Evolutionary conservation across 2,888 invertebrate species (phyloP), one percentile per base, ranked within the genome.

Genomic region (Diadegma fenestrale): DNA sequence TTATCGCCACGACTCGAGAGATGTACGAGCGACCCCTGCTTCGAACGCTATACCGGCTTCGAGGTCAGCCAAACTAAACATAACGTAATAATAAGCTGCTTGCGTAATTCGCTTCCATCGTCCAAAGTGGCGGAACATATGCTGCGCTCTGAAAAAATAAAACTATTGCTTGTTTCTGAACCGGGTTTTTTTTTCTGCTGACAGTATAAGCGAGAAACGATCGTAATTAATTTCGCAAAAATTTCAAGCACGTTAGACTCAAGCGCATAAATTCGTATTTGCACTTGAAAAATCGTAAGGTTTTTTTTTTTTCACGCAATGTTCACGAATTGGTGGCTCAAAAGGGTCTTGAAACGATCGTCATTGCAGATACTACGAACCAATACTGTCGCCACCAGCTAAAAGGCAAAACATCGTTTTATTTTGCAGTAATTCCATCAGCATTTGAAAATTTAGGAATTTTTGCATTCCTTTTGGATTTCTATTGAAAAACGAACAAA

Each of bases 41-140:
- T 82, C 72, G 82, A 78, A 64, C 71, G 66, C 17, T 43, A 37
- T 37, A 14, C 63, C 63, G 19, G 82, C 72, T 68, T 80, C 86
- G 84, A 87, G 87, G 86, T 83, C 87, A 68, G 63, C 72, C 63
- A 85, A 85, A 88, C 87, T 85, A 82, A 85, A 86, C 88, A 82
- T 82, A 87, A 84, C 80, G 80, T 87, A 83, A 86, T 87, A 88
- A 87, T 86, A 82, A 51, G 68, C 78, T 43, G 58, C 75, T 87
- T 87, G 84, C 85, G 86, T 80, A 87, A 88, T 76, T 81, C 82
- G 61, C 58, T 86, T 71, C 73, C 61, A 48, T 43, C 79, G 61
- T 45, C 19, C 43, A 22, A 68, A 76, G 58, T 26, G 61, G 22
- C 61, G 45, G 33, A 69, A 33, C 54, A 58, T 30, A 43, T 41